phyloP scores from a whole-genome alignment of 2,113 vertebrate genomes.

The Anas platyrhynchos region DNA sequence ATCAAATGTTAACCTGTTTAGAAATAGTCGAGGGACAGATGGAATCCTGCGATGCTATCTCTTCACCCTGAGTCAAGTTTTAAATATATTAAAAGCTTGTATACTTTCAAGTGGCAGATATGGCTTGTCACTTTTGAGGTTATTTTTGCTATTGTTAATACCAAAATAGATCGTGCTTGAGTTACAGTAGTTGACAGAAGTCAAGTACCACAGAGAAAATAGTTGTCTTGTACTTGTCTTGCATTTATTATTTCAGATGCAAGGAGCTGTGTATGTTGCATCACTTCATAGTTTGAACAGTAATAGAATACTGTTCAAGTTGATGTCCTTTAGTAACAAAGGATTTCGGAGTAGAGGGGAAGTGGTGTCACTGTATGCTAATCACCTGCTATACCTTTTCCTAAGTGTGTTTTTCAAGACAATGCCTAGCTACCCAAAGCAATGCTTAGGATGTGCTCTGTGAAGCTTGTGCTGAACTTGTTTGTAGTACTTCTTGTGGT shows the following conservation, averaged over 20 bases:
- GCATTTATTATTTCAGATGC: conserved; percentile 48
- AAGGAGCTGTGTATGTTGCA: neutral
- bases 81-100: conserved; percentile 14
- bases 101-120: conserved; percentile 61
- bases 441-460: neutral
- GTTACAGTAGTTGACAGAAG: conserved; percentile 41
- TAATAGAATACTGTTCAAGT: neutral
- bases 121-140: conserved; percentile 54
- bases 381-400: neutral
- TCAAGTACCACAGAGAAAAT: conserved; percentile 11
- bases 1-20: neutral
- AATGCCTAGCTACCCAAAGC: neutral
- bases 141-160: conserved; percentile 68
- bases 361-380: neutral
- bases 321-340: neutral
- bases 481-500: neutral
- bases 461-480: neutral
- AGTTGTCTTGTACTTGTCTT: conserved; percentile 41
- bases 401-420: neutral
- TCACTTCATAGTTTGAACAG: neutral
- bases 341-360: neutral
- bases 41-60: neutral
- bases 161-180: conserved; percentile 55
- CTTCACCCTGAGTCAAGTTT: neutral
- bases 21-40: conserved; percentile 31